Evolutionary conservation across 2,888 invertebrate species (phyloP).

Genomic region (Tipula helvola): DNA sequence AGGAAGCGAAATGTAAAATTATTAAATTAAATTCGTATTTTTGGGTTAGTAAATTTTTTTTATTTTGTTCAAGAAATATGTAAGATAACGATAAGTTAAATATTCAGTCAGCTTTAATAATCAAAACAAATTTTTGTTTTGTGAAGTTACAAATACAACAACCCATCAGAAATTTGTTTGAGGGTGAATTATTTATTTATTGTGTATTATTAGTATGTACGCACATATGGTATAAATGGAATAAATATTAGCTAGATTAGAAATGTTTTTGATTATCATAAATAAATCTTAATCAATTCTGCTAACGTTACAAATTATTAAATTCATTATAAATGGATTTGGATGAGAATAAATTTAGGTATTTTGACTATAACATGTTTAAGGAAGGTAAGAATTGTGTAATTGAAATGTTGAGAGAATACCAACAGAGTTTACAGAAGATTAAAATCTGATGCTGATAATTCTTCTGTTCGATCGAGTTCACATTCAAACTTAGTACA

Average conservation of each 20-base stretch:
- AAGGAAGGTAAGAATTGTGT: not conserved
- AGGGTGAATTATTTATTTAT: not conserved
- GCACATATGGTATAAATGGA: not conserved
- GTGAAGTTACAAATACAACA: not conserved
- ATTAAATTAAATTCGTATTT: not conserved
- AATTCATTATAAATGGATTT: not conserved
- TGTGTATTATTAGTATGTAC: not conserved
- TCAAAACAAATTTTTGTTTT: not conserved
- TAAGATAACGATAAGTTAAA: not conserved
- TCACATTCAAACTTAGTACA: too few relatives aligned
- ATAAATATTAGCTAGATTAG: not conserved
- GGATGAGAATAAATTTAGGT: not conserved
- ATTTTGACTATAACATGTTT: not conserved
- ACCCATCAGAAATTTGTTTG: not conserved
- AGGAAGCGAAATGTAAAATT: not conserved
- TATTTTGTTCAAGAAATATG: not conserved
- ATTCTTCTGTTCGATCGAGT: too few relatives aligned
- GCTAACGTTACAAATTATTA: not conserved
- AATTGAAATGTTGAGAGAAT: not conserved
- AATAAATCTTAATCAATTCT: not conserved
- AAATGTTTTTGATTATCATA: not conserved
- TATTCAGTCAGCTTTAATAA: not conserved
- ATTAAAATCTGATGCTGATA: too few relatives aligned
- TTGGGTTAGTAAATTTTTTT: not conserved
- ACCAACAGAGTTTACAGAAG: too few relatives aligned